Conservation (phyloP, 2,888 invertebrate genomes). For the Cephus runcator region DNA sequence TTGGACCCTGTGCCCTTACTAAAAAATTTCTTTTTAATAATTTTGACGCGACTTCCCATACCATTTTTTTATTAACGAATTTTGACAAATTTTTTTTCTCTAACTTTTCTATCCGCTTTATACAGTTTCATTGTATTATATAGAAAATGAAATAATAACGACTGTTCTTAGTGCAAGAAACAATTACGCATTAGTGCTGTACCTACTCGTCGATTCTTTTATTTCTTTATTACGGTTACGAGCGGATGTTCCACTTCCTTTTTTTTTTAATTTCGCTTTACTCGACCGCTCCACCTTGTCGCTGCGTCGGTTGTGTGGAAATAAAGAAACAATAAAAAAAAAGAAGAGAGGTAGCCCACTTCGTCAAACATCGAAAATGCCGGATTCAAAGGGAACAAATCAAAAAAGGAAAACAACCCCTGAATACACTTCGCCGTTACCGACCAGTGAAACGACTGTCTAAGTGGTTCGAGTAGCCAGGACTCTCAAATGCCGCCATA, state of each 20-base stretch:
- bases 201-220: background rate
- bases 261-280: background rate
- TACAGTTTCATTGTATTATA: background rate
- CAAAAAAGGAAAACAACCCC: background rate
- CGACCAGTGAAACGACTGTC: background rate
- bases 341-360: background rate
- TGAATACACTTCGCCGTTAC: background rate
- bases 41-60: background rate
- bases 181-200: background rate
- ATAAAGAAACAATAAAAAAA: background rate
- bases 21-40: background rate
- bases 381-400: background rate
- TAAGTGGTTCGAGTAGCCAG: background rate
- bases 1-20: background rate
- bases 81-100: background rate
- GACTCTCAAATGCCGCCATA: background rate
- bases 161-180: background rate
- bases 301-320: background rate
- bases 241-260: background rate
- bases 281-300: background rate
- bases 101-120: background rate
- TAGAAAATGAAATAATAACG: background rate
- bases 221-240: background rate
- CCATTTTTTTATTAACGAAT: background rate
- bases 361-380: background rate